phyloP scores from a whole-genome alignment of 2,888 invertebrate genomes.

The Coenonympha arcania region DNA sequence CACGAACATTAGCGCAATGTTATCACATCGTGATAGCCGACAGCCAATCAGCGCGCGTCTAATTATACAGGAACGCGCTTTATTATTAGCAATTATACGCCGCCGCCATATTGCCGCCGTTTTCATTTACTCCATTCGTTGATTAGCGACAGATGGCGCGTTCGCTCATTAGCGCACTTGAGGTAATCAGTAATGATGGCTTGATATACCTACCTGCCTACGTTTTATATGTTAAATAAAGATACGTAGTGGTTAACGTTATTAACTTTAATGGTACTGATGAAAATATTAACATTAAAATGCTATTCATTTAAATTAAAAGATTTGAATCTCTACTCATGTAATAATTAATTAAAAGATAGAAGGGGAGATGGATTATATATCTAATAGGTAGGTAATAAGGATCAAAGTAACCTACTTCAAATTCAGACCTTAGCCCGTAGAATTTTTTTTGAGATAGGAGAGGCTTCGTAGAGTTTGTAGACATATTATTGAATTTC shows the following conservation, averaged over 20 bases:
- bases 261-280: slow-evolving; percentile 6
- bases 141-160: slow-evolving; percentile 72
- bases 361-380: not conserved
- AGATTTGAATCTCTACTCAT: slow-evolving; percentile 2
- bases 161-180: slow-evolving; percentile 57
- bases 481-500: too few species aligned
- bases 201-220: too few species aligned
- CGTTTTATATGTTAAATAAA: slow-evolving; percentile 9
- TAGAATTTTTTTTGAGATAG: not conserved
- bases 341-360: not conserved
- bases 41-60: slow-evolving; percentile 67
- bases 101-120: slow-evolving; percentile 72
- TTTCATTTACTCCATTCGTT: slow-evolving; percentile 73
- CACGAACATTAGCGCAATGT: slow-evolving; percentile 58
- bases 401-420: too few species aligned
- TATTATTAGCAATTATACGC: slow-evolving; percentile 73
- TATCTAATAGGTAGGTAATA: not conserved
- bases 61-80: slow-evolving; percentile 72
- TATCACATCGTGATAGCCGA: slow-evolving; percentile 69
- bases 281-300: slow-evolving; percentile 6
- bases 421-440: too few species aligned
- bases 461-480: not conserved
- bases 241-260: not conserved
- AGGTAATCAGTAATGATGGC: slow-evolving; percentile 20
- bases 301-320: slow-evolving; percentile 5